Conservation (phyloP, 2,797 vertebrate species). For the Malacoctenus gilli region DNA sequence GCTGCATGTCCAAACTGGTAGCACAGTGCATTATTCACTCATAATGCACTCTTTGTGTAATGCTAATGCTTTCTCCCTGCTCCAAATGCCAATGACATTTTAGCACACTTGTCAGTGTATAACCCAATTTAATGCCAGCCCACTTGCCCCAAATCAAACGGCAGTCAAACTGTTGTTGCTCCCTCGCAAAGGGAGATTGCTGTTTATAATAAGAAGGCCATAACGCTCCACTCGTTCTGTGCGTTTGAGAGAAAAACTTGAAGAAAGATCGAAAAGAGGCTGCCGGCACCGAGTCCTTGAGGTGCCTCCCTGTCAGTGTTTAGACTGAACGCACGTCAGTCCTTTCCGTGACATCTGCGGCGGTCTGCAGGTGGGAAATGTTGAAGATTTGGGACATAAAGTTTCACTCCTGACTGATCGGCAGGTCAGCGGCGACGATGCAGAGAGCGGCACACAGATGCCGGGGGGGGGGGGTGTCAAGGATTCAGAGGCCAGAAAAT, state of each 20-base stretch:
- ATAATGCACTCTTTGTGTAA: conserved; percentile 85
- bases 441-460: conserved; percentile 57
- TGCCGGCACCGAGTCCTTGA: no score
- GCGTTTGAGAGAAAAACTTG: conserved; percentile 7
- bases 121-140: conserved; percentile 67
- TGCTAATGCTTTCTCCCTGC: conserved; percentile 83
- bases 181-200: conserved; percentile 27
- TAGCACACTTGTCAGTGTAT: conserved; percentile 68
- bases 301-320: no score
- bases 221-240: conserved; percentile 8
- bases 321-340: conserved; percentile 9
- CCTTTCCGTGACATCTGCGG: conserved; percentile 31
- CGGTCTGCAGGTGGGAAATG: conserved; percentile 42
- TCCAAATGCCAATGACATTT: conserved; percentile 71
- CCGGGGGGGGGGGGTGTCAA: conserved; percentile 30
- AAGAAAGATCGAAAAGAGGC: no score
- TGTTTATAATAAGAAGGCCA: conserved; percentile 5
- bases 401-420: conserved; percentile 58
- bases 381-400: conserved; percentile 52
- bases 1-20: conserved; percentile 91
- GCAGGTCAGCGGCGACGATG: conserved; percentile 52
- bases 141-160: conserved; percentile 27
- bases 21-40: conserved; percentile 90
- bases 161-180: conserved; percentile 54
- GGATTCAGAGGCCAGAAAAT: conserved; percentile 62